Evolutionary conservation across 2,797 vertebrate genomes (phyloP).

Genomic region (Anguilla obscura): DNA sequence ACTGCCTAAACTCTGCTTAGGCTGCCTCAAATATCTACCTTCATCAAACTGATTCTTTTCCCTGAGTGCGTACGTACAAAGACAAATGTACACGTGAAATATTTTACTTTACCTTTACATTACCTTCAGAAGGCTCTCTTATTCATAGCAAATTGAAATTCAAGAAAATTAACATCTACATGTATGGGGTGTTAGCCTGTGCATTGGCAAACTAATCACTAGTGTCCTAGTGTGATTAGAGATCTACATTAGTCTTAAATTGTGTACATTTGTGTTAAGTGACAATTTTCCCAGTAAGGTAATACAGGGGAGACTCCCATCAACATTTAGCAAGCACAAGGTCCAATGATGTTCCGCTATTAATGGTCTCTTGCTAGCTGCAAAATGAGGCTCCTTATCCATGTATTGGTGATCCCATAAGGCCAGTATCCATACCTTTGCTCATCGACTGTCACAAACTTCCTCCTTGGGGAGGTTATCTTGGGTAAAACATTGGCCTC

Average conservation of each 20-base stretch:
- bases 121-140: no score
- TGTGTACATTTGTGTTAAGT: slow-evolving; percentile 75
- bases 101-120: no score
- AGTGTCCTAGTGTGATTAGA: slow-evolving; percentile 81
- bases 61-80: no score
- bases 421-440: not conserved
- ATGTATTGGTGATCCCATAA: not conserved
- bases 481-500: not conserved
- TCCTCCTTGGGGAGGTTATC: not conserved
- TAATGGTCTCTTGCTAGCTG: slow-evolving; percentile 50
- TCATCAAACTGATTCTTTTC: not conserved
- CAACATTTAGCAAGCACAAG: slow-evolving; percentile 70
- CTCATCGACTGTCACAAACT: not conserved
- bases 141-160: no score
- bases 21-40: not conserved
- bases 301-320: slow-evolving; percentile 74
- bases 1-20: not conserved
- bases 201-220: slow-evolving; percentile 79
- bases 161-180: slow-evolving; percentile 54
- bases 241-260: slow-evolving; percentile 76
- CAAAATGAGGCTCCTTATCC: no score
- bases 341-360: slow-evolving; percentile 67
- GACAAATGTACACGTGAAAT: no score
- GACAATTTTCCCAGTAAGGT: slow-evolving; percentile 65
- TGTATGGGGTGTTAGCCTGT: slow-evolving; percentile 70